Conservation (phyloP, 2,888 invertebrate species). For the Nebria brevicollis region DNA sequence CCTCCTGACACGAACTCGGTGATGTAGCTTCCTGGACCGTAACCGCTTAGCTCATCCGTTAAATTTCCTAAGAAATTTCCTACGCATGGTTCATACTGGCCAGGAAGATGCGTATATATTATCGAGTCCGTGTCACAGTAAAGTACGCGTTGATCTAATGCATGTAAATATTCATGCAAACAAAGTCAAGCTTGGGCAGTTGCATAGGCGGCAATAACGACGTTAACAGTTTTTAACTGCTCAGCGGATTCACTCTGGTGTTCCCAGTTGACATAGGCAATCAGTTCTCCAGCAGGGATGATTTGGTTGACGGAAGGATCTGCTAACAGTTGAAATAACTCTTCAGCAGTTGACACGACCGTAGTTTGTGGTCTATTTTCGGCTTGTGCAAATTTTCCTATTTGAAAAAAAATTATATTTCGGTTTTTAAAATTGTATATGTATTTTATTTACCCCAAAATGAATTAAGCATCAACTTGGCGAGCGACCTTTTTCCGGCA, state of each 20-base stretch:
- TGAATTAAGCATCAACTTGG: conserved; percentile 49
- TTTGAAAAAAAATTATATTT: conserved; percentile 27
- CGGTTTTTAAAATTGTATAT: too few species aligned
- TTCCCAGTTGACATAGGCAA: conserved; percentile 48
- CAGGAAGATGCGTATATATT: too few species aligned
- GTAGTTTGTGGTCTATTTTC: conserved; percentile 46
- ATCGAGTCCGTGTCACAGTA: too few species aligned
- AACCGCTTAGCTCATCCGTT: too few species aligned
- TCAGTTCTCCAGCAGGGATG: conserved; percentile 47
- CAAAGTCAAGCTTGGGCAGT: conserved; percentile 47
- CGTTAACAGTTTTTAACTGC: conserved; percentile 49
- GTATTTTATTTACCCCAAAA: conserved; percentile 50
- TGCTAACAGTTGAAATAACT: conserved; percentile 49
- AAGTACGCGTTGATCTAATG: conserved; percentile 50
- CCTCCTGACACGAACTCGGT: too few species aligned
- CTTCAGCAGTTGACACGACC: conserved; percentile 35
- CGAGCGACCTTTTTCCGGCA: conserved; percentile 14
- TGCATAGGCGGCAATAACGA: conserved; percentile 56
- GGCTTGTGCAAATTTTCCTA: too few species aligned
- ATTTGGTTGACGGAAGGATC: conserved; percentile 48
- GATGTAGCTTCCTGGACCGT: too few species aligned
- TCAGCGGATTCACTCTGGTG: conserved; percentile 46
- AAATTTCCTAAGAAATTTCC: too few species aligned
- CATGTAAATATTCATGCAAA: conserved; percentile 51
- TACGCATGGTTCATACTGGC: too few species aligned